Evolutionary conservation across 2,797 vertebrate species (phyloP), one percentile per base, ranked within the genome.

Genomic region (Zonotrichia albicollis): DNA sequence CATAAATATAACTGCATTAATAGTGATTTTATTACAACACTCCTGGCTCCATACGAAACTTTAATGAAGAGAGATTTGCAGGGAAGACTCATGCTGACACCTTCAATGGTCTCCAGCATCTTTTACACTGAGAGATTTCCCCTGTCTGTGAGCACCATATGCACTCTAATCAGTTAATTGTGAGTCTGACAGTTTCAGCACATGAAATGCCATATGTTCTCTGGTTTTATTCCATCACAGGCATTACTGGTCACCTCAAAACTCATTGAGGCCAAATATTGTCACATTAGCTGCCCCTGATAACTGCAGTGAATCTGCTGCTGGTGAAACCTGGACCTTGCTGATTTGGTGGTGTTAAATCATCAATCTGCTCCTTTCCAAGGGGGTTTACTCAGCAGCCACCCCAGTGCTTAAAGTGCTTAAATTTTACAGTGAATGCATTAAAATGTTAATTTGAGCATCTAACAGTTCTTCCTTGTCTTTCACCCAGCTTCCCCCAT

Each of bases 51-150:
- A 4, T 78, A 64, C 60, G 80, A 95, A 97, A 90, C 85, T 68
- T 89, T 96, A 96, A 97, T 87, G 93, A 97, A 95, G 95, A 97
- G 94, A 95, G 95, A 93, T 96, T 80, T 96, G 80, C 82, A 43
- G 51, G 91, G 93, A 84, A 80, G 92, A 15, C 73, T 93, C 93
- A 84, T 14, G 82, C 96, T 97, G 97, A 97, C 95, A 95, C 93
- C 62, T 93, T 72, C 94, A 55, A 0, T 95, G 58, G 32, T 87
- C 95, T 94, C 91, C 48, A 51, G 90, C 88, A 76, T 96, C 95
- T 97, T 93, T 89, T 95, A 93, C 68, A 20, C 14, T 76, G 92
- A 92, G 95, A 94, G 94, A 96, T 96, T 94, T 93, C 95, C 92
- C 46, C 80, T 86, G 87, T 84, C 96, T 94, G 94, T 38, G 79